Evolutionary conservation across 1,140 invertebrate species (phyloP).

Genomic region (Drosophila mayri): DNA sequence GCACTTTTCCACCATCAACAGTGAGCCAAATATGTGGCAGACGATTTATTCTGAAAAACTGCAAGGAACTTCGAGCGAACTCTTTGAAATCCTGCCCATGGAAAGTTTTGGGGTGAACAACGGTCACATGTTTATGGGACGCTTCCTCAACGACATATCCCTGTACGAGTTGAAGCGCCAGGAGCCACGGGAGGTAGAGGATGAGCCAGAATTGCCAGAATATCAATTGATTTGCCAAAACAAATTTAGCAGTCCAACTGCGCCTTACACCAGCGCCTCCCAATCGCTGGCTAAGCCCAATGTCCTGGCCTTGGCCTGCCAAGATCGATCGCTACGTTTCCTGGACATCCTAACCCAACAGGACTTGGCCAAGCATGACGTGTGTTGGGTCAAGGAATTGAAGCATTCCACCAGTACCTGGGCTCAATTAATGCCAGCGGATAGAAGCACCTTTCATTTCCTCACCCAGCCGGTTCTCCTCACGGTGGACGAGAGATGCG

Average conservation of each 20-base stretch:
- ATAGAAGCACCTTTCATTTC: conserved; percentile 49
- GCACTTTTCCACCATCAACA: conserved; percentile 43
- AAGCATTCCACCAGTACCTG: conserved; percentile 41
- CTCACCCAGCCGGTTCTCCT: conserved; percentile 56
- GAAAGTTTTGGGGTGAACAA: conserved; percentile 31
- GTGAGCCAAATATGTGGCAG: conserved; percentile 43
- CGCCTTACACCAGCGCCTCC: conserved; percentile 43
- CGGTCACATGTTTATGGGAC: conserved; percentile 45
- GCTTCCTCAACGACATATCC: conserved; percentile 50
- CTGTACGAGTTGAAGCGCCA: conserved; percentile 51
- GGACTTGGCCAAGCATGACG: conserved; percentile 56
- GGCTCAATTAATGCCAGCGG: conserved; percentile 53
- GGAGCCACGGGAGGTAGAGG: background rate
- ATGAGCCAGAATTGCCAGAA: background rate
- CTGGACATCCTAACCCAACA: conserved; percentile 43
- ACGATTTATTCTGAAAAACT: conserved; percentile 33
- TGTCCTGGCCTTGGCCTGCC: conserved; percentile 49
- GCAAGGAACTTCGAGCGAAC: conserved; percentile 45
- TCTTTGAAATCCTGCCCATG: conserved; percentile 54
- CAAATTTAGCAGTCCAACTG: conserved; percentile 30
- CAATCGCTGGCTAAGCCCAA: conserved; percentile 29
- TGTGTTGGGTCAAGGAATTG: conserved; percentile 37
- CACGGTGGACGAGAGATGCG: conserved; percentile 52
- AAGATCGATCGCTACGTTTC: conserved; percentile 58
- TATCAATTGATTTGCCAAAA: conserved; percentile 39